phyloP scores from a whole-genome alignment of 2,888 invertebrate species.

The Mythimna pallens region DNA sequence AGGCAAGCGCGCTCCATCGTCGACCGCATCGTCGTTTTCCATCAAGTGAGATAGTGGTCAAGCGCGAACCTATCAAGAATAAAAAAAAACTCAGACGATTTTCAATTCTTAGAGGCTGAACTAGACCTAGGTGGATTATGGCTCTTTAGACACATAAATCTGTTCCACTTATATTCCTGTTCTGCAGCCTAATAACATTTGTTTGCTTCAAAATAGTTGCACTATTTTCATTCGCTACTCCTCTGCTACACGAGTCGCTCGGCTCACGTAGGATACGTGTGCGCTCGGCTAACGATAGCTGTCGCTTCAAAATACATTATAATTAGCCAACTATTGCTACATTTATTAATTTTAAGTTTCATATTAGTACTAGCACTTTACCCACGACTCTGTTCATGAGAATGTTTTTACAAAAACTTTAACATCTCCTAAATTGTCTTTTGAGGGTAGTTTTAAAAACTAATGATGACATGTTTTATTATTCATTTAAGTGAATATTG shows the following conservation, averaged over 20 bases:
- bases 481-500: too few relatives aligned
- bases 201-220: not conserved
- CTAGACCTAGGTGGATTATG: conserved; percentile 3
- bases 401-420: too few relatives aligned
- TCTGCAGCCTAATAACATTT: not conserved
- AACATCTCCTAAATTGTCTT: too few relatives aligned
- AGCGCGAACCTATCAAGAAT: too few relatives aligned
- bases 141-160: not conserved
- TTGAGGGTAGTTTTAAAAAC: too few relatives aligned
- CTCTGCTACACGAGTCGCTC: not conserved
- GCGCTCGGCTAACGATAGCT: conserved; percentile 31
- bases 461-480: too few relatives aligned
- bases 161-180: not conserved
- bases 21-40: too few relatives aligned
- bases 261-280: conserved; percentile 42
- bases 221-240: conserved; percentile 9
- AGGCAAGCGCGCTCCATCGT: too few relatives aligned
- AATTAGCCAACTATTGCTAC: conserved; percentile 46
- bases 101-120: conserved; percentile 39
- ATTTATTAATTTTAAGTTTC: conserved; percentile 9
- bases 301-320: conserved; percentile 43
- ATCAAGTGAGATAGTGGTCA: too few relatives aligned
- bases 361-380: not conserved
- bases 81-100: too few relatives aligned
- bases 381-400: too few relatives aligned